Evolutionary conservation across 2,888 invertebrate species (phyloP), one percentile per base, ranked within the genome.

Genomic region (Drosophila mayaguana): DNA sequence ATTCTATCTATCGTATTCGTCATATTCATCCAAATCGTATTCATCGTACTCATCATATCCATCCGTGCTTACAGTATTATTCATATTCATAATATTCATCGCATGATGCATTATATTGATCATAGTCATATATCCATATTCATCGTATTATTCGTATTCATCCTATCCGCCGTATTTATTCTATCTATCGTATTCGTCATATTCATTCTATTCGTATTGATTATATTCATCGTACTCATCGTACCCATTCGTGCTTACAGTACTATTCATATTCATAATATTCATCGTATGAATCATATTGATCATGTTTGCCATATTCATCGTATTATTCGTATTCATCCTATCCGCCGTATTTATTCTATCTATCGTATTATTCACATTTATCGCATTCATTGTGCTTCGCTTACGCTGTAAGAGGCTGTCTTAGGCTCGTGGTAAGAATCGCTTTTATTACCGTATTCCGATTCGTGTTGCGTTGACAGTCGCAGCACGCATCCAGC

Each of bases 401-500:
- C 3, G 12, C 18, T 43, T 12, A 20, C 20, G 12, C 11, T 18
- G 3, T 42, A 8, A 20, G 12, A 43, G 1, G 2, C 11, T 6
- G 42, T 43, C 18, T 8, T 2, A 20, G 20, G 5, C 43, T 45
- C 14, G 45, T 14, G 45, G 6, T 43, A 14, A 20, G 6, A 43
- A 43, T 11, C 14, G 43, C 20, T 22, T 45, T 22, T 22, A 22
- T 25, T 25, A 9, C 2, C 51, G 34, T 20, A 34, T 34, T 22
- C 32, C 9, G 18, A 20, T 20, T 51, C 34, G 34, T 36, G 36
- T 51, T 22, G 9, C 11, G 12, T 25, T 22, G 18, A 45, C 25
- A 57, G n/a, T 38, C 36, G 14, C n/a, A n/a, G 8, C 36, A 66
- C 67, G 45, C 22, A n/a, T 7, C 25, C 40, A 46, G 14, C 67